Conservation (phyloP, 2,888 invertebrate genomes). For the Tinea semifulvella region DNA sequence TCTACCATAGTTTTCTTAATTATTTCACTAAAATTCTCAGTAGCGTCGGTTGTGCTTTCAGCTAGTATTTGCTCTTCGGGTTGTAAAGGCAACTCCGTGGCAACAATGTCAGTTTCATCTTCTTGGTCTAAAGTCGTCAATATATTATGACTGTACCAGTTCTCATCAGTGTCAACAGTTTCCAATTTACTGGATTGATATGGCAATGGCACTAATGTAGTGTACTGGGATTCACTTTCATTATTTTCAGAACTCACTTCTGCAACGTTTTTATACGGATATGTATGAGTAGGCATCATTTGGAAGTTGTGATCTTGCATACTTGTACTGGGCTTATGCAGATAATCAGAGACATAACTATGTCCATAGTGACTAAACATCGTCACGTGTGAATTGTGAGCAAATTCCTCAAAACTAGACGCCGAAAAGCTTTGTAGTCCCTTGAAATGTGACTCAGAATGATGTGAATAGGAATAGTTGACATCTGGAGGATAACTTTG, state of each 20-base stretch:
- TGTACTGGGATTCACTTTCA: slow-evolving; percentile 64
- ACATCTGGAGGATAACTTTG: slow-evolving; percentile 57
- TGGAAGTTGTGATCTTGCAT: slow-evolving; percentile 38
- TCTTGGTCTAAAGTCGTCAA: slow-evolving; percentile 45
- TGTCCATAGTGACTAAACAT: slow-evolving; percentile 62
- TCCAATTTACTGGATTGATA: slow-evolving; percentile 75
- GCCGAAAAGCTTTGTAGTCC: slow-evolving; percentile 57
- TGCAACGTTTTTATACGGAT: slow-evolving; percentile 47
- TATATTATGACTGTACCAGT: slow-evolving; percentile 59
- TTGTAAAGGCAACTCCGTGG: slow-evolving; percentile 31
- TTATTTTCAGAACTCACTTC: slow-evolving; percentile 56
- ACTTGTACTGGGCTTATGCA: slow-evolving; percentile 41
- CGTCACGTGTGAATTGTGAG: slow-evolving; percentile 58
- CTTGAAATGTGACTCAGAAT: slow-evolving; percentile 40
- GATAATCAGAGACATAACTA: slow-evolving; percentile 53
- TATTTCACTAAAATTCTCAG: slow-evolving; percentile 89
- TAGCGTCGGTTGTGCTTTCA: slow-evolving; percentile 32
- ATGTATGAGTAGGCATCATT: slow-evolving; percentile 41
- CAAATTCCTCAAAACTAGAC: slow-evolving; percentile 61
- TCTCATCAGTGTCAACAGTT: slow-evolving; percentile 60
- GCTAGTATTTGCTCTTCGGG: slow-evolving; percentile 26
- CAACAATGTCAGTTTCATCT: slow-evolving; percentile 45
- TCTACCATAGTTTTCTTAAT: slow-evolving; percentile 94
- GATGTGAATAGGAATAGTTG: slow-evolving; percentile 51
- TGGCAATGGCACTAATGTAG: slow-evolving; percentile 72